Percentiles rank a stretch among this genome's conserved stretches.
phyloP scores from a whole-genome alignment of 2,797 vertebrate genomes.

The Schizopygopsis pylzovi region DNA sequence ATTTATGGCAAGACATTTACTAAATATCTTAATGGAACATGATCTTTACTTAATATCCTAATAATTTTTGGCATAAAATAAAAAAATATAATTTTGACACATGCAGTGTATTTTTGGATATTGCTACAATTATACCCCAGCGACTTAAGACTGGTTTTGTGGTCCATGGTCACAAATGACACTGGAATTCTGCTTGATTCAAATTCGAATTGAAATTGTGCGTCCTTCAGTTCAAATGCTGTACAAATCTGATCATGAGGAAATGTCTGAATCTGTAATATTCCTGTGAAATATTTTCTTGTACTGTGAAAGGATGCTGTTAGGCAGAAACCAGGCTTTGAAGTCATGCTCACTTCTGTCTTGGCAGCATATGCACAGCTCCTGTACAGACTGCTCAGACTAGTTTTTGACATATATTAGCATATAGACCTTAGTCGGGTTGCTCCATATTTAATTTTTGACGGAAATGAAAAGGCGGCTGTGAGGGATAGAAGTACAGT shows the following conservation, averaged over 20 bases:
- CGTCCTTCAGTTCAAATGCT: not conserved
- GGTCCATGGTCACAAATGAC: too few relatives aligned
- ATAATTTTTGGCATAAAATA: too few relatives aligned
- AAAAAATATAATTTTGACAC: too few relatives aligned
- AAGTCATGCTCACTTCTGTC: not conserved
- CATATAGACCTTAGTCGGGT: not conserved
- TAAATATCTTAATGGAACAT: too few relatives aligned
- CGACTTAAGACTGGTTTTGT: too few relatives aligned
- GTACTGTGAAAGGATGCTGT: not conserved
- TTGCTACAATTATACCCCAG: too few relatives aligned
- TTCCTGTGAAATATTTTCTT: not conserved
- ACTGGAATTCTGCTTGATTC: not conserved
- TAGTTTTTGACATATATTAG: constrained; percentile 1
- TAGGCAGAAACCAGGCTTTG: not conserved
- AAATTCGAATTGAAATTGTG: not conserved
- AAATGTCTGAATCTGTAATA: not conserved
- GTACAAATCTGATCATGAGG: not conserved
- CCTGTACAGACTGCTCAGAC: not conserved
- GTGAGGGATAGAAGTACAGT: not conserved
- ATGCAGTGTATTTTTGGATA: too few relatives aligned
- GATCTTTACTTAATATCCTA: too few relatives aligned
- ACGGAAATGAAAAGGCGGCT: not conserved
- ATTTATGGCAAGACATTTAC: too few relatives aligned
- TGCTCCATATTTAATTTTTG: not conserved
- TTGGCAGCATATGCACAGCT: constrained; percentile 6